Base-by-base conservation (phyloP, 2,113 vertebrate species). In the Aythya baeri region DNA sequence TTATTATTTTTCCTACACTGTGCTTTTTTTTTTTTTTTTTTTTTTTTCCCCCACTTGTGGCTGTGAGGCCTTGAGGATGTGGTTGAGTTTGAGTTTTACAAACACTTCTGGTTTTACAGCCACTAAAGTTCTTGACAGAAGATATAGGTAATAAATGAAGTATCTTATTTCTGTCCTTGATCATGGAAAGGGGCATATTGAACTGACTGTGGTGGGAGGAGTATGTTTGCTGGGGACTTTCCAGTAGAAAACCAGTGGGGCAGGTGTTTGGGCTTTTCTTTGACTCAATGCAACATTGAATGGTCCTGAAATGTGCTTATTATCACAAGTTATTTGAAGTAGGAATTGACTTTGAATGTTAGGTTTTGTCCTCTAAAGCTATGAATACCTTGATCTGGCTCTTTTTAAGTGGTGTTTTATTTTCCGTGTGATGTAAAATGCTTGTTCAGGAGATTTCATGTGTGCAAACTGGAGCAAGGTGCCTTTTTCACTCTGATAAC, bases 401-500 rank as follows among this genome's bases (percentile, higher is more conserved):
- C 89, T 91, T 83, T 95, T 50, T 2, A 92, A 79, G 87, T n/a
- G 67, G 26, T 22, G 1, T 63, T 81, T 96, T 79, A 14, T 91
- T 95, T 88, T 91, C 89, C 29, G 11, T 58, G 68, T 32, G 10
- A 71, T 20, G 41, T 74, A 67, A 79, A 94, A 26, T 59, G 75
- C 72, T 94, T 91, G 93, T 83, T 82, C 66, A 77, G 83, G 87
- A 89, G 89, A 61, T 79, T 85, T 88, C 75, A 63, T 0, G 0
- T 76, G 11, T 36, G 75, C 88, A 49, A 88, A 70, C 49, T 82
- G 73, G 49, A 93, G 31, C 93, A 95, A 96, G 94, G 96, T 97
- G 92, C 89, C 78, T 95, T 96, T 97, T 82, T 83, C 65, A 17
- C n/a, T 76, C 72, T 86, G 96, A 97, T 96, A 97, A 77, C 61